phyloP scores from a whole-genome alignment of 2,888 invertebrate species.

The Hybos culiciformis region DNA sequence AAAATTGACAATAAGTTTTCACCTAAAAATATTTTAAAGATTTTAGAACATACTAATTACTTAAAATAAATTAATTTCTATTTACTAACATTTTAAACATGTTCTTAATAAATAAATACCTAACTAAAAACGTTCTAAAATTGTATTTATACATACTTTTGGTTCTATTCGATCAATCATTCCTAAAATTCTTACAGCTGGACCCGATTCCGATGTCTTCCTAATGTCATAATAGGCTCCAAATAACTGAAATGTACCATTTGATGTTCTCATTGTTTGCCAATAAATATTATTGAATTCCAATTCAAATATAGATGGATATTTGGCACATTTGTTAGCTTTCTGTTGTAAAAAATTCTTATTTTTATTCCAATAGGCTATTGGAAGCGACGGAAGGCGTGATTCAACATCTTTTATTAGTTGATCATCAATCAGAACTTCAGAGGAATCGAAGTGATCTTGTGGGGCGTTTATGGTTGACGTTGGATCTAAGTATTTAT shows the following conservation, averaged over 20 bases:
- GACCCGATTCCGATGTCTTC: constrained; percentile 61
- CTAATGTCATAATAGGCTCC: constrained; percentile 82
- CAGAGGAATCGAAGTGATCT: constrained; percentile 33
- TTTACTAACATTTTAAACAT: too few relatives aligned
- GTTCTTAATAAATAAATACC: too few relatives aligned
- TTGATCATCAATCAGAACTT: constrained; percentile 42
- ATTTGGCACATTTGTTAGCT: constrained; percentile 60
- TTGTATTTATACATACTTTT: too few relatives aligned
- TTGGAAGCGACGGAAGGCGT: constrained; percentile 68
- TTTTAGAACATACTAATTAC: too few relatives aligned
- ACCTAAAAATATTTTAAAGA: too few relatives aligned
- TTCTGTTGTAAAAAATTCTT: constrained; percentile 48
- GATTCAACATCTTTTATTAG: constrained; percentile 65
- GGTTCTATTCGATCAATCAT: constrained; percentile 87
- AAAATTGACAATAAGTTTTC: constrained; percentile 73
- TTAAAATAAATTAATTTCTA: too few relatives aligned
- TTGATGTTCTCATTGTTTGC: constrained; percentile 69
- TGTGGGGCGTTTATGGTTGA: constrained; percentile 28
- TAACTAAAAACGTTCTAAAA: too few relatives aligned
- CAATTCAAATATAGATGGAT: constrained; percentile 78
- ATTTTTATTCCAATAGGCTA: constrained; percentile 72
- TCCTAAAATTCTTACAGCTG: constrained; percentile 68
- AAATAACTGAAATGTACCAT: constrained; percentile 82
- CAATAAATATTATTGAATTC: constrained; percentile 90
- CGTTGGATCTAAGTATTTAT: constrained; percentile 24